phyloP scores from a whole-genome alignment of 2,888 invertebrate genomes.

The Drosophila rubida region DNA sequence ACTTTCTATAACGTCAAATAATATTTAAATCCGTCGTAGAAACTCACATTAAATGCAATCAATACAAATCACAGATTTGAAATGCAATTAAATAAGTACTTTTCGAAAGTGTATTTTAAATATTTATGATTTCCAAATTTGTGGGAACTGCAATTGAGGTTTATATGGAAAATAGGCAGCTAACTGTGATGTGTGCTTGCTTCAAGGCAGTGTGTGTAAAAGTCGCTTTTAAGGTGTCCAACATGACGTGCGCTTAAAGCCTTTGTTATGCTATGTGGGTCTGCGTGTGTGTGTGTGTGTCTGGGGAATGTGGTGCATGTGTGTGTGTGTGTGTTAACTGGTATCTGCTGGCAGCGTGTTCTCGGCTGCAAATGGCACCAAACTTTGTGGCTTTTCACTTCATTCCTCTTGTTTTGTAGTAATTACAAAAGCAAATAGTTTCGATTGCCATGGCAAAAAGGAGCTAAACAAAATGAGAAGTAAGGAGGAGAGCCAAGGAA shows the following conservation, averaged over 20 bases:
- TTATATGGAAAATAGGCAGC: background rate
- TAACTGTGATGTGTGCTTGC: slow-evolving; percentile 28
- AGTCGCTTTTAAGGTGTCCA: slow-evolving; percentile 11
- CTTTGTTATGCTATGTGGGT: slow-evolving; percentile 29
- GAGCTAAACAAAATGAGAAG: slow-evolving; percentile 12
- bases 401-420: slow-evolving; percentile 66
- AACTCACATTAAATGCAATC: too few relatives aligned
- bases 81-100: too few relatives aligned
- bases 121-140: background rate
- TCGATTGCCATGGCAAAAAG: slow-evolving; percentile 47
- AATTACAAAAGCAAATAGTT: slow-evolving; percentile 69
- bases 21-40: too few relatives aligned
- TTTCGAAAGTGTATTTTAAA: background rate
- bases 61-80: too few relatives aligned
- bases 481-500: background rate
- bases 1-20: too few relatives aligned
- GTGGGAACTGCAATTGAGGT: background rate
- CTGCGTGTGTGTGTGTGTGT: slow-evolving; percentile 6
- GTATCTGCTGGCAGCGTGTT: slow-evolving; percentile 43
- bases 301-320: background rate
- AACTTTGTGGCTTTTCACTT: slow-evolving; percentile 75
- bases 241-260: slow-evolving; percentile 15
- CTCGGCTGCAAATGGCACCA: slow-evolving; percentile 53
- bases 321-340: slow-evolving; percentile 50
- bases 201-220: slow-evolving; percentile 29